Percentiles rank a stretch among this genome's conserved stretches.
Evolutionary conservation across 1,140 invertebrate genomes (phyloP).

Genomic region (Pristionchus pacificus): DNA sequence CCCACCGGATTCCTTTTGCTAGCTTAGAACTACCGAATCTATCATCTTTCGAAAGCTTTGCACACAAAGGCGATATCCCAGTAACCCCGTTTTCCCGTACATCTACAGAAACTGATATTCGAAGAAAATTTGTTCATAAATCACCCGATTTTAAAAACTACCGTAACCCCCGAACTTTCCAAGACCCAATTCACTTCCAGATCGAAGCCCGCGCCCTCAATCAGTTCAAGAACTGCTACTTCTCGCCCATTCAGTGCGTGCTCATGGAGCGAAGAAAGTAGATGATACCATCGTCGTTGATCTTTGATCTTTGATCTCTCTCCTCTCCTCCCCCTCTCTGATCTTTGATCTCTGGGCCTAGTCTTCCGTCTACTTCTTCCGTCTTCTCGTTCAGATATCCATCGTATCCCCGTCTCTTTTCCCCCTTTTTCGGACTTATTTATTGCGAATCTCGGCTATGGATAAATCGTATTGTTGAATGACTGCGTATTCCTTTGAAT

Average conservation of each 20-base stretch:
- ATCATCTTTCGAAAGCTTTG: too few species aligned
- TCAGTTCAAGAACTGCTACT: constrained; percentile 36
- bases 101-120: too few species aligned
- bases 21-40: too few species aligned
- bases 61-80: too few species aligned
- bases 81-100: not conserved
- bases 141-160: too few species aligned
- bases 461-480: too few species aligned
- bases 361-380: not conserved
- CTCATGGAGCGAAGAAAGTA: constrained; percentile 34
- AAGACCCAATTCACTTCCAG: constrained; percentile 1
- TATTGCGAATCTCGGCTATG: too few species aligned
- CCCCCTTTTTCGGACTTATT: too few species aligned
- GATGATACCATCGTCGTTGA: not conserved
- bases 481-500: too few species aligned
- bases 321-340: not conserved
- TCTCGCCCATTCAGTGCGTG: constrained; percentile 29
- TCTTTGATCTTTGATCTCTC: not conserved
- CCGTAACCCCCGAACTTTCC: too few species aligned
- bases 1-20: too few species aligned
- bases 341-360: not conserved
- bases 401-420: not conserved
- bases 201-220: constrained; percentile 26
- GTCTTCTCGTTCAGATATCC: not conserved
- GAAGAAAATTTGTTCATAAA: too few species aligned